These are phyloP conservation scores for Rhyacichthys aspro DNA, from an alignment of 2,797 vertebrate species.

Conservation along the genomic window DNA sequence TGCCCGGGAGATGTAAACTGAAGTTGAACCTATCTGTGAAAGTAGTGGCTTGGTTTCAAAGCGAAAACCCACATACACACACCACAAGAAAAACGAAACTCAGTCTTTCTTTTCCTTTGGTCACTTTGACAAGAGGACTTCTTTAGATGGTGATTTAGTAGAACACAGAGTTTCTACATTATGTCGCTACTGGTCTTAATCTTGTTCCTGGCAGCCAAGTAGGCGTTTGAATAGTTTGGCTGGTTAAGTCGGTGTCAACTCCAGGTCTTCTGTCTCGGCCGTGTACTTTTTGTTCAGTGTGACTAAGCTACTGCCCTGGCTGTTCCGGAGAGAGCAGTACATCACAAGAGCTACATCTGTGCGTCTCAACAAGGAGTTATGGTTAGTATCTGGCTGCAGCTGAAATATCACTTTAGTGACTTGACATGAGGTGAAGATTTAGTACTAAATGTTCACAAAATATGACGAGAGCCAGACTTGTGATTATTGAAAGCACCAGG, in stretches of 20 bases:
- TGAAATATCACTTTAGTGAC: slow-evolving; percentile 62
- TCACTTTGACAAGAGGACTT: slow-evolving; percentile 42
- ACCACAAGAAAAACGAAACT: slow-evolving; percentile 12
- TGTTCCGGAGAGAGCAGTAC: slow-evolving; percentile 39
- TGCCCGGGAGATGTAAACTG: slow-evolving; percentile 59
- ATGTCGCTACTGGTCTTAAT: slow-evolving; percentile 44
- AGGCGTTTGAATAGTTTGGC: slow-evolving; percentile 42
- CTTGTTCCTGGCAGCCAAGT: slow-evolving; percentile 41
- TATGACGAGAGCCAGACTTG: slow-evolving; percentile 26
- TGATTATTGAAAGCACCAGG: slow-evolving; percentile 31
- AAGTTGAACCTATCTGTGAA: slow-evolving; percentile 53
- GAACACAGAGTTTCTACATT: slow-evolving; percentile 26
- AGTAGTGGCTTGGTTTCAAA: slow-evolving; percentile 16
- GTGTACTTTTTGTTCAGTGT: slow-evolving; percentile 45
- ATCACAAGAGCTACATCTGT: slow-evolving; percentile 49
- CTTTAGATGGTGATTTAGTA: slow-evolving; percentile 54
- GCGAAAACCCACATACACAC: slow-evolving; percentile 4
- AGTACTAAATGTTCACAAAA: slow-evolving; percentile 26
- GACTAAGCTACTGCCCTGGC: slow-evolving; percentile 42
- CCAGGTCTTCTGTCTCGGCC: slow-evolving; percentile 36
- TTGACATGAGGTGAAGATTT: slow-evolving; percentile 9
- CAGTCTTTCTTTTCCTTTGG: slow-evolving; percentile 40
- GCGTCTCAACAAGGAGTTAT: slow-evolving; percentile 47
- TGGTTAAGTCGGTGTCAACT: slow-evolving; percentile 16
- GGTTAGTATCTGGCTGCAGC: slow-evolving; percentile 22